Evolutionary conservation across 2,113 vertebrate species (phyloP), one percentile per base, ranked within the genome.

Genomic region (Microtus montanus): DNA sequence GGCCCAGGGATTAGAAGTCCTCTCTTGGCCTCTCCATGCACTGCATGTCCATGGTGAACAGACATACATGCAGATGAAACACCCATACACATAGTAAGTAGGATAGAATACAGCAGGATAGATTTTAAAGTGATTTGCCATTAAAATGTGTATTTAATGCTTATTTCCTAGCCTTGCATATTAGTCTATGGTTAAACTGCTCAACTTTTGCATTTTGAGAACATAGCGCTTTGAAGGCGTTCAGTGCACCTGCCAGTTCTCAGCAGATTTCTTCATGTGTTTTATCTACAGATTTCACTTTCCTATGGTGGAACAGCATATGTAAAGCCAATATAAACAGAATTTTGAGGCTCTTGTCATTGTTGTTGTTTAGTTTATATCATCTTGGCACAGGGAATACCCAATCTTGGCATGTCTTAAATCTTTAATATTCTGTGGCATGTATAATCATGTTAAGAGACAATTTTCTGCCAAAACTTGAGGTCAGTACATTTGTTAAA

Each of bases 251-350:
- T 12, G 24, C 87, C 68, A 83, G 49, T 87, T 90, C 73, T 93
- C 78, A 91, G 54, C 17, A 86, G 61, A 44, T 95, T 41, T 83
- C 15, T 90, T 95, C 58, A 91, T 54, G 26, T 89, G 80, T 96
- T 96, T 92, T 93, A 33, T 82, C 74, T 28, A 92, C 54, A 79
- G 83, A 89, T 47, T 96, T 96, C 66, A 77, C 93, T 82, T 84
- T 82, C 58, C 77, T 68, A 44, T 52, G 44, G 84, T 83, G 10
- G 73, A 92, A 86, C 26, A 74, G 66, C 47, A 6, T 63, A 92
- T 93, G 58, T 93, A 64, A 89, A 92, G 77, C 71, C 83, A 90
- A 80, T 22, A 95, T 77, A 92, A 91, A 88, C 35, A 89, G 84
- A 74, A 96, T 89, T 95, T 41, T 63, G 38, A 17, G 14, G n/a